A percentile compares a stretch with the other conserved stretches of the same genome.
These are phyloP conservation scores for Cataglyphis albicans DNA, from an alignment of 2,888 invertebrate species.

Conservation along the genomic window DNA sequence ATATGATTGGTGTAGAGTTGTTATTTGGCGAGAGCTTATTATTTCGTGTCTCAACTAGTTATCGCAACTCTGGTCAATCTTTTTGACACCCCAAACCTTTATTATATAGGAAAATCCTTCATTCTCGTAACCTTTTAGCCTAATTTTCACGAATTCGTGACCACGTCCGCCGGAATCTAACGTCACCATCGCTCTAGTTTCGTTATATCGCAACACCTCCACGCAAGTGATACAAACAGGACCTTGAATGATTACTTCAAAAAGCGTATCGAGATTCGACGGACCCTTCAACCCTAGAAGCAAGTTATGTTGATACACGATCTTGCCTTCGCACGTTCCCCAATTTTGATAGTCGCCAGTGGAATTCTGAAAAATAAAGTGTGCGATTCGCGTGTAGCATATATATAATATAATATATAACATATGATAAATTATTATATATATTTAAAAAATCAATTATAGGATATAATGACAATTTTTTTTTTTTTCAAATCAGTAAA, in stretches of 20 bases:
- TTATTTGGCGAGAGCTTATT: not conserved
- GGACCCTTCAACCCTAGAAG: conserved; percentile 67
- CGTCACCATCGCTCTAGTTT: conserved; percentile 80
- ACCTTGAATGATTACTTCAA: conserved; percentile 85
- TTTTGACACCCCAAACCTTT: conserved; percentile 84
- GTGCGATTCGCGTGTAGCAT: too few relatives aligned
- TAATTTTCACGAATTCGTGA: conserved; percentile 85
- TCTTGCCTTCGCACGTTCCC: conserved; percentile 69
- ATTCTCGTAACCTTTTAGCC: conserved; percentile 85
- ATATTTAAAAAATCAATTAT: not conserved
- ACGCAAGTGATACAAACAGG: conserved; percentile 85
- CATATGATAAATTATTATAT: not conserved
- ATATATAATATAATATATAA: not conserved
- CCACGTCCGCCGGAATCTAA: conserved; percentile 85
- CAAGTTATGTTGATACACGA: conserved; percentile 77
- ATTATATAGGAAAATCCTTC: conserved; percentile 86
- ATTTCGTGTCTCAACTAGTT: not conserved
- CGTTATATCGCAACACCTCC: conserved; percentile 83
- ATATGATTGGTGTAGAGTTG: not conserved
- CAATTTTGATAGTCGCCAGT: conserved; percentile 42
- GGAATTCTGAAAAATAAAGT: conserved; percentile 44
- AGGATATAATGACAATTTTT: too few relatives aligned
- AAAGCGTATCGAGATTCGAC: conserved; percentile 66
- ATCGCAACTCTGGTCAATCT: conserved; percentile 48
- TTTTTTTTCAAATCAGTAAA: not conserved